Base-by-base conservation (phyloP, 30 jellyfish, hydroid and myxozoan species). In the Nemopilema nomurai region DNA sequence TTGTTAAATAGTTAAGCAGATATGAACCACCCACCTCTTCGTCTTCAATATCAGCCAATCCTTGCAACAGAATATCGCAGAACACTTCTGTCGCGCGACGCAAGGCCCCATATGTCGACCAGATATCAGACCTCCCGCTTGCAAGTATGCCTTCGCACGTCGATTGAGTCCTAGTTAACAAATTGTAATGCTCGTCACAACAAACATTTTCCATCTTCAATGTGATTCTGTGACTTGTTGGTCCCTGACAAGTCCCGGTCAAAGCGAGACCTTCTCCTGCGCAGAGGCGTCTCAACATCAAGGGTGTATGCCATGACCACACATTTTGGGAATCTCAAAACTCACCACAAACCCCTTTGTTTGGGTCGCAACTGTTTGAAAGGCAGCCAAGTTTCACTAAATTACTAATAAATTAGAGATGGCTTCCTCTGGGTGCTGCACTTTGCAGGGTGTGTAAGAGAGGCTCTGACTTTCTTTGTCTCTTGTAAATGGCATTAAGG, bases 71-170 rank as follows among this genome's bases (percentile, higher is more conserved):
- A 63, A 91, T 85, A 8, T 66, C 33, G 65, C 29, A 49, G n/a
- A 84, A 41, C 17, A 90, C 80, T 53, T 84, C 91, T 68, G 85
- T 85, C 49, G 97, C 95, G 21, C 96, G 77, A 51, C 90, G 68
- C 33, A 92, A 62, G 17, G 97, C 97, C 6, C 98, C 98, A 87
- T 81, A 87, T 7, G 92, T 89, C 33, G 95, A 87, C 98, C 98
- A 92, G 62, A 92, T 77, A 72, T 87, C 92, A 30, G 90, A 77
- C 23, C 90, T 87, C 20, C 94, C 94, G 41, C 94, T 82, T 4
- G 94, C 90, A n/a, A 92, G 69, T 29, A 92, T 66, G 20, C 98
- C 97, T 69, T 92, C 98, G 69, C 88, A 76, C 30, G 98, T 92
- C n/a, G 84, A 70, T 72, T 84, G 52, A 25, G 80, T 49, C 63